Evolutionary conservation across 1,140 invertebrate genomes (phyloP).

Genomic region (Eupristina koningsbergeri): DNA sequence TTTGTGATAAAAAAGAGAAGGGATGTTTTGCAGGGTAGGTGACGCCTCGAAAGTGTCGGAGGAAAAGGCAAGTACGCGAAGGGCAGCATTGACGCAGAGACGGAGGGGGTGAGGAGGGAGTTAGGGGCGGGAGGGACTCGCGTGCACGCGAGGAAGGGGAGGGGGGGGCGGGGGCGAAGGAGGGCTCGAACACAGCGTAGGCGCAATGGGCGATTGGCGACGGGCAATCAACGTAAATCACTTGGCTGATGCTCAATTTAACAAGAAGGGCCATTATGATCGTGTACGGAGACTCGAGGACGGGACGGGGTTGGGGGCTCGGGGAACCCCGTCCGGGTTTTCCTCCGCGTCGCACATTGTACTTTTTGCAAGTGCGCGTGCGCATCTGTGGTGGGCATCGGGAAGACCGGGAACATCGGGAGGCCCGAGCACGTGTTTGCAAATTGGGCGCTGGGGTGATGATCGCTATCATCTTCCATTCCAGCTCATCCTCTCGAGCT

Average conservation of each 20-base stretch:
- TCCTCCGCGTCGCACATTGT: not conserved
- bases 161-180: not conserved
- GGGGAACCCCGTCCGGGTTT: not conserved
- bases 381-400: not conserved
- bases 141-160: too few species aligned
- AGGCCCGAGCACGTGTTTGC: constrained; percentile 4
- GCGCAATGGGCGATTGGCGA: constrained; percentile 26
- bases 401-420: too few species aligned
- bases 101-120: too few species aligned
- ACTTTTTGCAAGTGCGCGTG: not conserved
- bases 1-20: too few species aligned
- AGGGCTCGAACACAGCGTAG: not conserved
- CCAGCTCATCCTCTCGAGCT: not conserved
- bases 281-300: constrained; percentile 62
- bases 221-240: constrained; percentile 73
- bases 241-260: constrained; percentile 73
- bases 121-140: too few species aligned
- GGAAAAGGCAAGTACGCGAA: too few species aligned
- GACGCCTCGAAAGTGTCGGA: too few species aligned
- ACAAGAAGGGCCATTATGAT: constrained; percentile 71
- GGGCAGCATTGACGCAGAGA: too few species aligned
- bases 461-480: not conserved
- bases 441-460: not conserved
- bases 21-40: too few species aligned
- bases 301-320: constrained; percentile 52